phyloP scores from a whole-genome alignment of 2,888 invertebrate species.

The Suillia variegata region DNA sequence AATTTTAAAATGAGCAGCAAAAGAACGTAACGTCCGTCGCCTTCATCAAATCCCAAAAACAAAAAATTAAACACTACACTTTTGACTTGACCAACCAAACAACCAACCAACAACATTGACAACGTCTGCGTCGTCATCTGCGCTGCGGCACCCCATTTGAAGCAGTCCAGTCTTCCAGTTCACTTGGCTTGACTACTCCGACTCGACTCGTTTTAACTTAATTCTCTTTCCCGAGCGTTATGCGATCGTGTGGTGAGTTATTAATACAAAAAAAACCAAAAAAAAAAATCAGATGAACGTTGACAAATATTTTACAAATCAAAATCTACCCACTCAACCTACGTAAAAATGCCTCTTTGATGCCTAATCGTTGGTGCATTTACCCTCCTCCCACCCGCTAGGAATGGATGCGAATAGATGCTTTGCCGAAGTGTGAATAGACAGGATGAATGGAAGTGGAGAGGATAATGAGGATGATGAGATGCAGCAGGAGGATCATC shows the following conservation, averaged over 20 bases:
- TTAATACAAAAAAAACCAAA: conserved; percentile 29
- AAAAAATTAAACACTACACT: no score
- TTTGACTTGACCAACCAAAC: no score
- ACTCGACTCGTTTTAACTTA: background rate
- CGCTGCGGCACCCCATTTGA: background rate
- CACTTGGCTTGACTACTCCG: no score
- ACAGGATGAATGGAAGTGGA: no score
- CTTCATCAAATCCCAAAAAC: no score
- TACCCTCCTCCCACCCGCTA: conserved; percentile 39
- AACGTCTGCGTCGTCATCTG: background rate
- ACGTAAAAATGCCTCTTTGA: conserved; percentile 45
- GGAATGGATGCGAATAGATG: background rate
- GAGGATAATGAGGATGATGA: conserved; percentile 31
- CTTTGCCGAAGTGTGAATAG: no score
- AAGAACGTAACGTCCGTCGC: no score
- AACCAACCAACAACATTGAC: background rate
- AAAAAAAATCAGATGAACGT: conserved; percentile 29
- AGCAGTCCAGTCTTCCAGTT: background rate
- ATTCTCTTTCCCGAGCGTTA: conserved; percentile 8
- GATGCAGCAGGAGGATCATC: conserved; percentile 22
- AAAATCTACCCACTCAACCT: conserved; percentile 29
- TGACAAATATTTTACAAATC: conserved; percentile 28
- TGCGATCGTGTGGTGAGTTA: conserved; percentile 46
- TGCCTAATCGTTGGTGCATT: conserved; percentile 52
- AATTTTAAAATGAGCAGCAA: no score